phyloP scores from a whole-genome alignment of 2,888 invertebrate genomes.

The Hipparchia sbordonii region DNA sequence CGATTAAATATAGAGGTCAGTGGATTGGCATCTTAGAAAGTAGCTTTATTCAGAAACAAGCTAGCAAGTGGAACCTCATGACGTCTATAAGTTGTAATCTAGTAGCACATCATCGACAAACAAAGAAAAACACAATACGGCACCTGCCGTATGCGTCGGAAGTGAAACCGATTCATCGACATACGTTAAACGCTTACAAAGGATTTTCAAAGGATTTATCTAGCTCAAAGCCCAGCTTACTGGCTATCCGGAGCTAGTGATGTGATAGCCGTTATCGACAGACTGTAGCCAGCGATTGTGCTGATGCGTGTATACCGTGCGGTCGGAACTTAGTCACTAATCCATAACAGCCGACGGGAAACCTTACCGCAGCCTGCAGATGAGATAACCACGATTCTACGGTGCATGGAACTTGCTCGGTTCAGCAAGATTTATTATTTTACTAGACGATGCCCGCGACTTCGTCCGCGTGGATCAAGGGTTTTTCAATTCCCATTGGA shows the following conservation, averaged over 20 bases:
- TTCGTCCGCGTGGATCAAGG: no score
- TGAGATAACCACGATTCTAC: no score
- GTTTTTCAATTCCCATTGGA: no score
- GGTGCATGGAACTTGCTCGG: no score
- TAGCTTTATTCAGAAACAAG: no score
- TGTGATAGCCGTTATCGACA: slow-evolving; percentile 23
- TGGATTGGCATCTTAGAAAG: not conserved
- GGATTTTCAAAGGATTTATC: slow-evolving; percentile 27
- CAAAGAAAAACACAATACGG: not conserved
- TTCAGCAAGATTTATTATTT: no score
- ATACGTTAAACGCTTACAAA: slow-evolving; percentile 23
- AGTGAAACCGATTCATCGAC: slow-evolving; percentile 14
- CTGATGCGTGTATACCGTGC: not conserved
- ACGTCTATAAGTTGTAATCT: not conserved
- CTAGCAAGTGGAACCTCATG: no score
- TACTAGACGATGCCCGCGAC: no score
- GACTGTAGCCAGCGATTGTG: not conserved
- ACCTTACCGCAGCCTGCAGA: not conserved
- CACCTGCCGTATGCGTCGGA: not conserved
- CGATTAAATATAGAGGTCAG: no score
- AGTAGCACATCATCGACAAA: not conserved
- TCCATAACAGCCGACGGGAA: not conserved
- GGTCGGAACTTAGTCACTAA: not conserved
- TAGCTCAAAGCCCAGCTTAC: slow-evolving; percentile 24
- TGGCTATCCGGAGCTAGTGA: slow-evolving; percentile 18